These are phyloP conservation scores for Pammene fasciana DNA, from an alignment of 2,888 invertebrate species.

Conservation along the genomic window DNA sequence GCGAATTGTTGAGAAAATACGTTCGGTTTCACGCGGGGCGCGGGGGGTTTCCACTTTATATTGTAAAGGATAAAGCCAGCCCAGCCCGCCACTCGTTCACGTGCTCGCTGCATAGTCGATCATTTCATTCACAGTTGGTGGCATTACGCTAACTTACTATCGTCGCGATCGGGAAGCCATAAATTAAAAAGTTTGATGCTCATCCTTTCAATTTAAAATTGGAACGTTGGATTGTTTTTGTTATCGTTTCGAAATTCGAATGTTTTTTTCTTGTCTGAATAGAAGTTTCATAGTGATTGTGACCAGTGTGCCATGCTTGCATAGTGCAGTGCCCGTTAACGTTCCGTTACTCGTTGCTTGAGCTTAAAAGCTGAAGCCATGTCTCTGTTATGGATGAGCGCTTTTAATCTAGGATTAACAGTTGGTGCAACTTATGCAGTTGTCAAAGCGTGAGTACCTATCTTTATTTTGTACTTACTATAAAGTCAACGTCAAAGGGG, in stretches of 20 bases:
- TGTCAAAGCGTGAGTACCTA: constrained; percentile 80
- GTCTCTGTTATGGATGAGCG: constrained; percentile 86
- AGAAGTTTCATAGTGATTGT: constrained; percentile 45
- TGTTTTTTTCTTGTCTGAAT: constrained; percentile 25
- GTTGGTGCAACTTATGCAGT: constrained; percentile 85
- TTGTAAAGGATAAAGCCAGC: constrained; percentile 56
- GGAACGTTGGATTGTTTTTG: constrained; percentile 9
- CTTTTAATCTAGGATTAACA: constrained; percentile 85
- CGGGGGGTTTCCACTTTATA: constrained; percentile 67
- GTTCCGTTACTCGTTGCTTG: constrained; percentile 30
- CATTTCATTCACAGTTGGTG: constrained; percentile 34
- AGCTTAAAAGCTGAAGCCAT: constrained; percentile 63
- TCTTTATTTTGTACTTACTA: constrained; percentile 1
- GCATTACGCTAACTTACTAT: constrained; percentile 9
- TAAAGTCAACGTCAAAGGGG: too few species aligned
- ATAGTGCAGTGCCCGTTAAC: constrained; percentile 43
- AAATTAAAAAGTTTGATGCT: constrained; percentile 31
- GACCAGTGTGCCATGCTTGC: constrained; percentile 49
- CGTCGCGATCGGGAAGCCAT: constrained; percentile 11
- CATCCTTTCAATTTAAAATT: constrained; percentile 16
- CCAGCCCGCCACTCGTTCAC: constrained; percentile 59
- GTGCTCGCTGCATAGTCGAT: constrained; percentile 52
- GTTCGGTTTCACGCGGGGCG: constrained; percentile 47
- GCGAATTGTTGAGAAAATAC: constrained; percentile 43
- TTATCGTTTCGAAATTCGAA: constrained; percentile 18